These are phyloP conservation scores for Anadara kagoshimensis DNA, from an alignment of 1,140 invertebrate species.

Conservation along the genomic window DNA sequence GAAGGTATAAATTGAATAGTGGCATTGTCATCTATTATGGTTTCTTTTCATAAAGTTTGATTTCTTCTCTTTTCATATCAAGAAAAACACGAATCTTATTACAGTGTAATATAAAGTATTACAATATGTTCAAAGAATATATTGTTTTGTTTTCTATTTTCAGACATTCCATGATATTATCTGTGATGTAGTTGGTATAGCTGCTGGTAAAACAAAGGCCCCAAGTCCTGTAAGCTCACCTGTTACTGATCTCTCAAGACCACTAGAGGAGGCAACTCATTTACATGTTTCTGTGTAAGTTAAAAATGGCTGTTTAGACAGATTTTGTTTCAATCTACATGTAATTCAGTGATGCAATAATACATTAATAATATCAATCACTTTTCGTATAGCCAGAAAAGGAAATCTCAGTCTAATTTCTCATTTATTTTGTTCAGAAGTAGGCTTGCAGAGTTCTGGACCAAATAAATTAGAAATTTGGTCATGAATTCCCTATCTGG, in stretches of 20 bases:
- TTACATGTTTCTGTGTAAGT: slow-evolving; percentile 67
- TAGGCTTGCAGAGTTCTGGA: no score
- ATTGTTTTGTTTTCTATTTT: slow-evolving; percentile 15
- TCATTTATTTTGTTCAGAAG: no score
- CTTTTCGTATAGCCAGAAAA: no score
- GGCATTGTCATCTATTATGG: no score
- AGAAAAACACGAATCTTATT: background rate
- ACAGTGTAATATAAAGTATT: background rate
- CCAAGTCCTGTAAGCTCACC: slow-evolving; percentile 48
- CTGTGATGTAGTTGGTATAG: slow-evolving; percentile 71
- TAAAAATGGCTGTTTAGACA: background rate
- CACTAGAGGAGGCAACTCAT: slow-evolving; percentile 58
- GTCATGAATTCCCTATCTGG: no score
- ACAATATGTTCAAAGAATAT: background rate
- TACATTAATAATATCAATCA: no score
- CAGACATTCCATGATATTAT: slow-evolving; percentile 81
- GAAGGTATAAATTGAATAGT: no score
- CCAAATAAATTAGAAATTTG: no score
- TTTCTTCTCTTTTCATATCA: no score
- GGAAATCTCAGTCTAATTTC: no score
- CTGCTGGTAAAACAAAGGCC: slow-evolving; percentile 65
- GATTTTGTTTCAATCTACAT: background rate
- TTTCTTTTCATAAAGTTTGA: no score
- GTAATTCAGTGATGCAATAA: no score
- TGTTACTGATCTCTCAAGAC: slow-evolving; percentile 30